Conservation (phyloP, 1,140 invertebrate species). For the Bombus superbus region DNA sequence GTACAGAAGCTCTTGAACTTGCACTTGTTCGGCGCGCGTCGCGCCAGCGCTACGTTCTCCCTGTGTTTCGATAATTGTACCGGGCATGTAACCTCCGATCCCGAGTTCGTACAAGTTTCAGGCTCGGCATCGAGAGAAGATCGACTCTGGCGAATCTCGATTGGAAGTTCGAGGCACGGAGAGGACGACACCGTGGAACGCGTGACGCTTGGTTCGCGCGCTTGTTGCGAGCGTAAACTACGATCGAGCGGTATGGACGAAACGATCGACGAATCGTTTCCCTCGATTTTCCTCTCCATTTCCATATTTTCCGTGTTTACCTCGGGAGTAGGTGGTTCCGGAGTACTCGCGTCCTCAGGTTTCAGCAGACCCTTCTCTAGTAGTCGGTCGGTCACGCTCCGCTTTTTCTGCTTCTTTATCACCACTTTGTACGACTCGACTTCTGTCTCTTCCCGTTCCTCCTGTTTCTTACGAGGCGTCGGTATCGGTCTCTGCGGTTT, state of each 20-base stretch:
- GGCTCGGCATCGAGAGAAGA: not conserved
- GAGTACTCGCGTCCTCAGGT: conserved; percentile 67
- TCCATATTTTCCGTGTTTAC: conserved; percentile 71
- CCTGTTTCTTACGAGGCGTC: conserved; percentile 77
- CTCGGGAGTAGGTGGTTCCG: conserved; percentile 69
- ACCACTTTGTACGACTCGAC: conserved; percentile 80
- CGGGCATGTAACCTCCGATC: not conserved
- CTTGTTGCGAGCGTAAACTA: not conserved
- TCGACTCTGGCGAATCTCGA: not conserved
- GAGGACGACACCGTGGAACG: conserved; percentile 8
- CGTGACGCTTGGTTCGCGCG: conserved; percentile 2
- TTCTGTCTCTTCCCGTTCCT: conserved; percentile 63
- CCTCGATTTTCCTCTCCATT: conserved; percentile 28
- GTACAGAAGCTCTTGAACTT: conserved; percentile 15
- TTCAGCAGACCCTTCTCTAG: conserved; percentile 75
- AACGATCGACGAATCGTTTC: conserved; percentile 26
- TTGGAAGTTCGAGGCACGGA: not conserved
- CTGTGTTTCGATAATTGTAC: not conserved
- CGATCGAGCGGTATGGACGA: not conserved
- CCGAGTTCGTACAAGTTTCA: not conserved
- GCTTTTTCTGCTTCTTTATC: conserved; percentile 82
- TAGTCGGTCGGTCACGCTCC: conserved; percentile 76
- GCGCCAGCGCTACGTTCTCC: not conserved
- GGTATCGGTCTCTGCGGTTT: conserved; percentile 87
- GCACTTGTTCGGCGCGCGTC: conserved; percentile 6